These are phyloP conservation scores for Saxicola maurus DNA, from an alignment of 2,797 vertebrate genomes.

Conservation along the genomic window DNA sequence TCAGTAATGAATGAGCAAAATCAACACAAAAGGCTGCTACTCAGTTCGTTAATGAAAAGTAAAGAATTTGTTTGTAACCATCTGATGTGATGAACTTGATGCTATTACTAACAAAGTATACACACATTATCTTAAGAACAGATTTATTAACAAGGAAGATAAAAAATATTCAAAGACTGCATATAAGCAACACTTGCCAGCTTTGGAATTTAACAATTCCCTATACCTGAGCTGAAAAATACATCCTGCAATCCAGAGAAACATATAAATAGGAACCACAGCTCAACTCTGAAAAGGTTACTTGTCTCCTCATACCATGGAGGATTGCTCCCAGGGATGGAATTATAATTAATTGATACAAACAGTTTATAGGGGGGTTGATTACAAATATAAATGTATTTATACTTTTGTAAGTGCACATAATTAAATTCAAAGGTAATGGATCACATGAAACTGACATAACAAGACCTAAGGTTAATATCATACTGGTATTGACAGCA, in stretches of 20 bases:
- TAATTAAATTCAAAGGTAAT: not conserved
- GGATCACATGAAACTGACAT: not conserved
- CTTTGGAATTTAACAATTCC: not conserved
- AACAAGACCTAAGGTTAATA: not conserved
- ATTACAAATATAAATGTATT: not conserved
- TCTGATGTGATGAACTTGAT: not conserved
- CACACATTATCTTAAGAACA: not conserved
- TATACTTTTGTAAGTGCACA: not conserved
- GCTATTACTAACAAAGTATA: not conserved
- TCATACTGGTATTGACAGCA: not conserved
- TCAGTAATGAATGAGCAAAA: not conserved
- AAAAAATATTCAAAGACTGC: not conserved
- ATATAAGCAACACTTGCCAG: not conserved
- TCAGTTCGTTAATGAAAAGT: not conserved
- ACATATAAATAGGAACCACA: not conserved
- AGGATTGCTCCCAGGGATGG: not conserved
- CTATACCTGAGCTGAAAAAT: not conserved
- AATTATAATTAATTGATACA: not conserved
- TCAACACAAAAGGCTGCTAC: not conserved
- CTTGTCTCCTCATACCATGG: not conserved
- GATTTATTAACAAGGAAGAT: not conserved
- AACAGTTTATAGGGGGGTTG: not conserved
- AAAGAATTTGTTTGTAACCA: not conserved
- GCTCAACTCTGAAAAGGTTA: not conserved
- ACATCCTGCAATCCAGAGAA: not conserved